Conservation (phyloP, 2,888 invertebrate species). For the Euplagia quadripunctaria region DNA sequence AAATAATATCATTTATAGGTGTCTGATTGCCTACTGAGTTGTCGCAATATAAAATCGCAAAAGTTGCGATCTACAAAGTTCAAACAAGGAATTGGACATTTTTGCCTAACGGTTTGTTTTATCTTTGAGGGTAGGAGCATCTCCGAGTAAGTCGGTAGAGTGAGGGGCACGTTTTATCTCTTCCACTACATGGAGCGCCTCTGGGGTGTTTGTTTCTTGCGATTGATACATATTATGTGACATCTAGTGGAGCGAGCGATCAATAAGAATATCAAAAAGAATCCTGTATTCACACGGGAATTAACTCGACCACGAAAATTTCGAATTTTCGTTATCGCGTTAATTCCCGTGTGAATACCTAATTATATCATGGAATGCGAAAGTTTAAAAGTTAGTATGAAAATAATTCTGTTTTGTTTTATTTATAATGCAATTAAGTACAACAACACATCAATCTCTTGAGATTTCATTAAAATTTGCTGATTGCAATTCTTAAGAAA, state of each 20-base stretch:
- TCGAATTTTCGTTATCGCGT: no score
- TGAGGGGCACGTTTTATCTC: conserved; percentile 71
- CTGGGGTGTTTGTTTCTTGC: conserved; percentile 69
- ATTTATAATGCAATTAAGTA: conserved; percentile 42
- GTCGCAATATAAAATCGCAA: not conserved
- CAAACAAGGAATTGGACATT: conserved; percentile 36
- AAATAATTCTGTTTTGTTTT: conserved; percentile 37
- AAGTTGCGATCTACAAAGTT: conserved; percentile 17
- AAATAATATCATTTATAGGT: not conserved
- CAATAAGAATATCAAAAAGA: conserved; percentile 51
- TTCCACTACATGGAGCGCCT: conserved; percentile 74
- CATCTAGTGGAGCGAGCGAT: conserved; percentile 52
- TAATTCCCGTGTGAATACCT: no score
- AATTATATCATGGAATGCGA: no score
- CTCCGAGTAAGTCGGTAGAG: conserved; percentile 35
- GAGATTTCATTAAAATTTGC: conserved; percentile 12
- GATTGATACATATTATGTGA: conserved; percentile 71
- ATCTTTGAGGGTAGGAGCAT: conserved; percentile 46
- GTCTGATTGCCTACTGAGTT: not conserved
- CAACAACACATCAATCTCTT: conserved; percentile 37
- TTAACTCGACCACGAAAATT: no score
- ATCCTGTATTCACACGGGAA: conserved; percentile 18
- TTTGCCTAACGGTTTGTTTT: conserved; percentile 48
- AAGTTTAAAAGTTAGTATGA: no score
- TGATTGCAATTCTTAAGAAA: not conserved